phyloP scores from a whole-genome alignment of 2,888 invertebrate genomes.

The Nomada goodeniana region DNA sequence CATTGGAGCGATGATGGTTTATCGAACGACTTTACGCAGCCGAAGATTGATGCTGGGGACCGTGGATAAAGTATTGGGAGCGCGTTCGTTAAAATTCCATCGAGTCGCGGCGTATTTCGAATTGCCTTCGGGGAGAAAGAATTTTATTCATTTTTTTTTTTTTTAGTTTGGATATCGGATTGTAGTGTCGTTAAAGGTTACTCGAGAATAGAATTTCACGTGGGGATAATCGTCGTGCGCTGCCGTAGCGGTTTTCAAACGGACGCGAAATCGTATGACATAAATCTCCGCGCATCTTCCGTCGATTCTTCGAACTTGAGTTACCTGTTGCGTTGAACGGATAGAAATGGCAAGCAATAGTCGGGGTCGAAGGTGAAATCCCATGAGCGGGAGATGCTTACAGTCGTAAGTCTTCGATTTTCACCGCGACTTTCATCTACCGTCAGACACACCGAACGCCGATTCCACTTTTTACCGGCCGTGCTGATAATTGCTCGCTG shows the following conservation, averaged over 20 bases:
- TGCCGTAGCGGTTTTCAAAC: neutral
- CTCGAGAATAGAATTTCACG: neutral
- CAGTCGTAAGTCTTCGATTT: constrained; percentile 61
- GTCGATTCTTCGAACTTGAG: constrained; percentile 32
- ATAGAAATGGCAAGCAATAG: constrained; percentile 52
- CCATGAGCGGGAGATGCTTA: constrained; percentile 52
- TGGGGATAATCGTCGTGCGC: neutral
- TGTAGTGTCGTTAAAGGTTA: neutral
- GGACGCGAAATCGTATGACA: constrained; percentile 26
- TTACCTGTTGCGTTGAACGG: constrained; percentile 19
- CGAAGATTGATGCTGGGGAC: constrained; percentile 9
- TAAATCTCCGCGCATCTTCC: constrained; percentile 33
- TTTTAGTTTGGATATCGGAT: neutral
- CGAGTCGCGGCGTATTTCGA: neutral
- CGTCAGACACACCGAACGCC: constrained; percentile 26
- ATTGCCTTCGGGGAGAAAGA: constrained; percentile 8
- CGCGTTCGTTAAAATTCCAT: constrained; percentile 45
- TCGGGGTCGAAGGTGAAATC: constrained; percentile 61
- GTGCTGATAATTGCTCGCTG: neutral
- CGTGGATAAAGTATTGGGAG: constrained; percentile 24
- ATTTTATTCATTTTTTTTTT: neutral
- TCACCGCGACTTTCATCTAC: constrained; percentile 27
- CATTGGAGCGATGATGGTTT: constrained; percentile 43
- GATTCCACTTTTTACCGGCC: constrained; percentile 10
- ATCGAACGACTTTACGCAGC: constrained; percentile 7